Percentiles rank a stretch among this genome's conserved stretches.
phyloP scores from a whole-genome alignment of 2,113 vertebrate species.

The Morone chrysops region DNA sequence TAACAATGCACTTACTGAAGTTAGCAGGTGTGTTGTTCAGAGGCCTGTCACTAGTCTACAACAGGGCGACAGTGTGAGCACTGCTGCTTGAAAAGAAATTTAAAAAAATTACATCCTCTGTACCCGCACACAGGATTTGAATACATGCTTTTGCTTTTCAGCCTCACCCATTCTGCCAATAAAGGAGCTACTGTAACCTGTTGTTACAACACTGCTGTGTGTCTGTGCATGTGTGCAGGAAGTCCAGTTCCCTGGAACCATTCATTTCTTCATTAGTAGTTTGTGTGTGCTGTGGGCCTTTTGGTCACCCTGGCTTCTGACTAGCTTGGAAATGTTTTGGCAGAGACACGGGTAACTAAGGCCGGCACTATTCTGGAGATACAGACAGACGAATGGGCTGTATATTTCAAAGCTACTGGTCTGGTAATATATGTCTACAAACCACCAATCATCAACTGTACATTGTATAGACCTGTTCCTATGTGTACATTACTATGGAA shows the following conservation, averaged over 20 bases:
- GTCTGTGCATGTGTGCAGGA: slow-evolving; percentile 52
- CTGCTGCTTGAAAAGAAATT: slow-evolving; percentile 4
- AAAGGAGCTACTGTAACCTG: slow-evolving; percentile 63
- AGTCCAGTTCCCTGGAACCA: slow-evolving; percentile 44
- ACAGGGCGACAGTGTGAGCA: neutral
- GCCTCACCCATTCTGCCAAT: slow-evolving; percentile 60
- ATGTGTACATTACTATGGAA: neutral
- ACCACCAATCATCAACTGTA: neutral
- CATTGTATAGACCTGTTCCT: neutral
- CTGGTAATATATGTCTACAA: slow-evolving; percentile 8
- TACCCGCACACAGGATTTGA: slow-evolving; percentile 67
- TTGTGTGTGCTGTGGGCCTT: slow-evolving; percentile 63
- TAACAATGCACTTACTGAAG: neutral
- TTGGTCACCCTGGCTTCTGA: slow-evolving; percentile 70
- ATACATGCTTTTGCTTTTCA: slow-evolving; percentile 47
- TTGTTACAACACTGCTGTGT: slow-evolving; percentile 7
- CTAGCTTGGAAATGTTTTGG: slow-evolving; percentile 77
- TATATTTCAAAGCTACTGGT: slow-evolving; percentile 33
- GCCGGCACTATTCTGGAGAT: slow-evolving; percentile 53
- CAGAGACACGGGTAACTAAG: slow-evolving; percentile 80
- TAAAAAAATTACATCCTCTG: slow-evolving; percentile 49
- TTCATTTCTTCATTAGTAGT: slow-evolving; percentile 81
- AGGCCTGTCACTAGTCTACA: neutral
- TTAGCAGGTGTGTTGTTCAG: neutral
- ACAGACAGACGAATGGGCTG: slow-evolving; percentile 39